Evolutionary conservation across 2,888 invertebrate species (phyloP).

Genomic region (Drosophila sordidula): DNA sequence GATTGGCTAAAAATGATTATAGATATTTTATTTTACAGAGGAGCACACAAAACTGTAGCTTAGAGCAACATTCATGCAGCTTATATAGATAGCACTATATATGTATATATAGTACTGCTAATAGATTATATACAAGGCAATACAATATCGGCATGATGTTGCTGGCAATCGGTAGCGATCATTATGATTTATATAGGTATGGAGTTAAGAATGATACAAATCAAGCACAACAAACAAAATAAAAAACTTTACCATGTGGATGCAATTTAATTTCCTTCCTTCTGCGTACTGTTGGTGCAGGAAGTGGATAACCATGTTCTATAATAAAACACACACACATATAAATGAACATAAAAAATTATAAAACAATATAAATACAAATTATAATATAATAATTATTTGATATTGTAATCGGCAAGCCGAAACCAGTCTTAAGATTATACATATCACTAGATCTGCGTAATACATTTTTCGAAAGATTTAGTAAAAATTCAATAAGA

Average conservation of each 20-base stretch:
- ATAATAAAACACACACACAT: constrained; percentile 77
- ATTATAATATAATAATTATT: constrained; percentile 14
- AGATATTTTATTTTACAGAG: constrained; percentile 43
- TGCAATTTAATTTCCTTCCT: constrained; percentile 85
- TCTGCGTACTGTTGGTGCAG: constrained; percentile 83
- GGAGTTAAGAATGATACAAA: constrained; percentile 39
- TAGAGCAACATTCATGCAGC: constrained; percentile 64
- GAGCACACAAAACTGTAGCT: constrained; percentile 37
- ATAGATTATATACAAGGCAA: constrained; percentile 49
- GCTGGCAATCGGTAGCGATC: constrained; percentile 23
- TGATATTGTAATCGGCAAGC: constrained; percentile 20
- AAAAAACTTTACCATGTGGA: constrained; percentile 83
- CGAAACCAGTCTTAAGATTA: constrained; percentile 7
- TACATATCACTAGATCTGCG: neutral
- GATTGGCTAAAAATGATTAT: constrained; percentile 13
- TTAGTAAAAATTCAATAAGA: too few species aligned
- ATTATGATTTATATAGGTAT: constrained; percentile 2
- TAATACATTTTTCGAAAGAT: neutral
- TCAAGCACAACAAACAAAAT: constrained; percentile 65
- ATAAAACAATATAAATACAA: constrained; percentile 20
- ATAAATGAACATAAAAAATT: constrained; percentile 34
- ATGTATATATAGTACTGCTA: constrained; percentile 14
- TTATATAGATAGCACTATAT: constrained; percentile 11
- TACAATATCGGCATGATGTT: constrained; percentile 26
- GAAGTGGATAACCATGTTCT: constrained; percentile 84